Evolutionary conservation across 37 sponge, comb jelly and placozoan genomes (phyloP).

Genomic region (Crambe crambe): DNA sequence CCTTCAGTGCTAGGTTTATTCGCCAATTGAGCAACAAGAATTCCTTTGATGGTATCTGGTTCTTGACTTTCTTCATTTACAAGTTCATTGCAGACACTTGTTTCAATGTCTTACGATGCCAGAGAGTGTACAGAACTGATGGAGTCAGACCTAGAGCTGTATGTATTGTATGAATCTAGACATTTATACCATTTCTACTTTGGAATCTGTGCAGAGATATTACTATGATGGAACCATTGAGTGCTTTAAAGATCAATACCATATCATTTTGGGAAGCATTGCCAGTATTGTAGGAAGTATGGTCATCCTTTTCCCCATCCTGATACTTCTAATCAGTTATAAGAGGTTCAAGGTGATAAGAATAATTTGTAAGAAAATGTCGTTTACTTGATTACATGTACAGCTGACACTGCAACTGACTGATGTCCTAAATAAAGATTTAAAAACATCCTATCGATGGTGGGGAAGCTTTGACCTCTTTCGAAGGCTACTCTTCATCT

Average conservation of each 20-base stretch:
- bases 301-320: constrained; percentile 20
- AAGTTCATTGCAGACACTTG: constrained; percentile 55
- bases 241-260: constrained; percentile 3
- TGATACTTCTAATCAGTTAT: constrained; percentile 18
- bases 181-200: background rate
- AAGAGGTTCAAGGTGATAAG: constrained; percentile 35
- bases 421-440: constrained; percentile 19
- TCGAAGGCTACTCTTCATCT: constrained; percentile 5
- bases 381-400: background rate
- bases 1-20: constrained; percentile 37
- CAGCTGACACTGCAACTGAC: constrained; percentile 18
- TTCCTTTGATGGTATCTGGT: constrained; percentile 33
- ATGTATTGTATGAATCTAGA: background rate
- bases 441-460: background rate
- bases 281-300: constrained; percentile 22
- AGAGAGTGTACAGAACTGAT: background rate
- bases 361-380: background rate
- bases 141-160: background rate
- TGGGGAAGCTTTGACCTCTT: constrained; percentile 27
- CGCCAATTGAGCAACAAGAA: constrained; percentile 18
- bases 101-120: constrained; percentile 15
- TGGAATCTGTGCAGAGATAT: constrained; percentile 9
- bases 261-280: constrained; percentile 20
- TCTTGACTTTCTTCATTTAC: constrained; percentile 36
- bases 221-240: constrained; percentile 27